Percentiles rank a stretch among this genome's conserved stretches.
Conservation (phyloP, 2,797 vertebrate genomes). For the Fistularia commersonii region DNA sequence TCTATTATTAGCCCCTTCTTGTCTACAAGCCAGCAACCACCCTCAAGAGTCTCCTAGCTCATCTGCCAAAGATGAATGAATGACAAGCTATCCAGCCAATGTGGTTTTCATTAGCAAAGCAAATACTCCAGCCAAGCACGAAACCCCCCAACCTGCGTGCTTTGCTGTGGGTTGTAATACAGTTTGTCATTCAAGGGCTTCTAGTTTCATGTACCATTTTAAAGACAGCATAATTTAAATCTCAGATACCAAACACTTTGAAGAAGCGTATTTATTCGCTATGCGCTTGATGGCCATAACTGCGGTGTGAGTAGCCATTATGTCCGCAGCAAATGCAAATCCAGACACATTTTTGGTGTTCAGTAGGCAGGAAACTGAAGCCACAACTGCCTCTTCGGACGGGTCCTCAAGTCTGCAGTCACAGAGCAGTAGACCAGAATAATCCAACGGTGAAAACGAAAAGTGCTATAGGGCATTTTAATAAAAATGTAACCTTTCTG, state of each 20-base stretch:
- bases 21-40: slow-evolving; percentile 51
- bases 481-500: too few relatives aligned
- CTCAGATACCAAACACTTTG: not conserved
- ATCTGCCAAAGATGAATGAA: slow-evolving; percentile 42
- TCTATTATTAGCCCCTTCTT: slow-evolving; percentile 64
- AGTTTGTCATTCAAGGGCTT: slow-evolving; percentile 25
- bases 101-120: slow-evolving; percentile 12
- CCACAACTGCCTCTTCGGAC: slow-evolving; percentile 39
- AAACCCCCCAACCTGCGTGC: slow-evolving; percentile 17
- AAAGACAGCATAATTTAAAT: slow-evolving; percentile 15
- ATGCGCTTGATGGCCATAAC: too few relatives aligned
- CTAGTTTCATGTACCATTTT: slow-evolving; percentile 8
- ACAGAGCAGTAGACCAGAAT: slow-evolving; percentile 28
- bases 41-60: slow-evolving; percentile 61
- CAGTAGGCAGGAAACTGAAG: slow-evolving; percentile 57
- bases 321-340: slow-evolving; percentile 38
- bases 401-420: slow-evolving; percentile 31
- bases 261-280: too few relatives aligned
- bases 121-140: slow-evolving; percentile 7
- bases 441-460: not conserved
- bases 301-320: not conserved
- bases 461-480: not conserved
- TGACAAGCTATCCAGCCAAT: slow-evolving; percentile 48
- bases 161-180: slow-evolving; percentile 19
- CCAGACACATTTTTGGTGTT: slow-evolving; percentile 51